Base-by-base conservation (phyloP, 2,888 invertebrate species). In the Torymus auratus region DNA sequence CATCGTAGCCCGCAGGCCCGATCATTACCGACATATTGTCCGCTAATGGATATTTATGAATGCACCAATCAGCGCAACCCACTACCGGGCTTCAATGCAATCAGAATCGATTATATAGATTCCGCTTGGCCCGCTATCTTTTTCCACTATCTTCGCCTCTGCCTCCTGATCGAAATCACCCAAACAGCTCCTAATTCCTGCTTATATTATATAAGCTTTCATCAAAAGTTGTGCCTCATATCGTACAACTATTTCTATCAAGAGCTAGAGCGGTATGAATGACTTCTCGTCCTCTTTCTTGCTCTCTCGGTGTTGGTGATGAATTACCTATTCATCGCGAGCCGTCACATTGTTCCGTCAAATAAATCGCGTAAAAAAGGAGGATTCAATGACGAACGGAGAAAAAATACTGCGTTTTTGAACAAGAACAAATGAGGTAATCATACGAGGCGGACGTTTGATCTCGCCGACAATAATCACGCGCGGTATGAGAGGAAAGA, bases 31-130 rank as follows among this genome's bases (percentile, higher is more conserved):
- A 90, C 89, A 90, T 90, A 90, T 90, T 90, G 90, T 90, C 86
- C 88, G 87, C 89, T 90, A 90, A 90, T 90, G 90, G 90, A 90
- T 91, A 90, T 90, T 91, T 90, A 90, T 91, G 90, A 91, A 91
- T 90, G 88, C 89, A 87, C 89, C 90, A 90, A 91, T 91, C 90
- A 90, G 87, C 88, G 87, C 87, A 84, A 86, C 88, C 88, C 88
- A 90, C 90, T 89, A 89, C 89, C 84, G 90, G 90, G 89, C 90
- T 90, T 91, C 89, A 89, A 90, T 90, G 90, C 88, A 89, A 91
- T 90, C 90, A 91, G 88, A 90, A 91, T 89, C 90, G 89, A 91
- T 90, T 90, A 90, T 90, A 88, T 88, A 88, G 88, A 90, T 89
- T 88, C 85, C 81, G 83, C 75, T 78, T 77, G 77, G 78, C 83